Percentiles rank a stretch among this genome's conserved stretches.
Evolutionary conservation across 2,888 invertebrate genomes (phyloP).

Genomic region (Mesorhabditis belari): DNA sequence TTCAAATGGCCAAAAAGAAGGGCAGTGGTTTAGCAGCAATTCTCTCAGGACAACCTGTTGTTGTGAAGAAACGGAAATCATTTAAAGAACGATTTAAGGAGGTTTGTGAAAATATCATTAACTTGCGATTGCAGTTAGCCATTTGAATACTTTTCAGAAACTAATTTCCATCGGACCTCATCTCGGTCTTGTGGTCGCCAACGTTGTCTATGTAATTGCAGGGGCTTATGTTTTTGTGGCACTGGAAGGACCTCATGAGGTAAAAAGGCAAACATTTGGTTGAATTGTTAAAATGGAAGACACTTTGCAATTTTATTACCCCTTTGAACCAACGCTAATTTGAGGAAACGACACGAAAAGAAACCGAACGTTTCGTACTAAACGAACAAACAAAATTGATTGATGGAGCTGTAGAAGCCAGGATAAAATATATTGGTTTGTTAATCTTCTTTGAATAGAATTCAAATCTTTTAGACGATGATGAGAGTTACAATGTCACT

Average conservation of each 20-base stretch:
- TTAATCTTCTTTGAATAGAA: too few species aligned
- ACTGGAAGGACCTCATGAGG: slow-evolving; percentile 32
- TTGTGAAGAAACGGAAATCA: slow-evolving; percentile 7
- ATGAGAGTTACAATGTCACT: neutral
- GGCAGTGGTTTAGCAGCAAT: slow-evolving; percentile 33
- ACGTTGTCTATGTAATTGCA: slow-evolving; percentile 28
- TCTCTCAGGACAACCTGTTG: slow-evolving; percentile 26
- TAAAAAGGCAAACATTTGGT: slow-evolving; percentile 1
- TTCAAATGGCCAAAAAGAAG: too few species aligned
- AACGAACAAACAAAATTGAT: neutral
- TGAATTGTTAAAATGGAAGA: slow-evolving; percentile 4
- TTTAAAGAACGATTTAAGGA: too few species aligned
- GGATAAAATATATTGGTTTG: too few species aligned
- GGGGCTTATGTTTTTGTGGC: slow-evolving; percentile 35
- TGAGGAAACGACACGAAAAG: neutral
- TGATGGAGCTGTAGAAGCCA: neutral
- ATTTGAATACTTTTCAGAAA: neutral
- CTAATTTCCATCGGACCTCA: slow-evolving; percentile 10
- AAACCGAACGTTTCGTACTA: neutral
- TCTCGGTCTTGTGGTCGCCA: slow-evolving; percentile 28
- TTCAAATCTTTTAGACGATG: too few species aligned
- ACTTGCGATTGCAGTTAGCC: neutral
- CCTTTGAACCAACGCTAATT: too few species aligned
- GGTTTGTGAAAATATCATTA: neutral
- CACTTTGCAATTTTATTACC: too few species aligned